phyloP scores from a whole-genome alignment of 2,113 vertebrate species.

The Ardeotis arabs region DNA sequence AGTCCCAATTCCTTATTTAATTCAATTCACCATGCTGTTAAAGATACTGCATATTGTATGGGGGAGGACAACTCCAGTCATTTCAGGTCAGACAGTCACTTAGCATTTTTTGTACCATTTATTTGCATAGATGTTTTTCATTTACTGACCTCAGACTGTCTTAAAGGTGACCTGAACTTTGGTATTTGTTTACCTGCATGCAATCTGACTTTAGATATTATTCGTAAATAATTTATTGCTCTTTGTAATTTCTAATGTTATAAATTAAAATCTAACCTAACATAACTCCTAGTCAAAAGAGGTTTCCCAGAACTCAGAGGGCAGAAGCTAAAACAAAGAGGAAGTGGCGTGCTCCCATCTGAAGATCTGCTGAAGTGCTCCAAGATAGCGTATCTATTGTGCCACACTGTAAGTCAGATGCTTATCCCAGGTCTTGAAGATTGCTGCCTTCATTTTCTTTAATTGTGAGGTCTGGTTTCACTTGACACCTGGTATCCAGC shows the following conservation, averaged over 20 bases:
- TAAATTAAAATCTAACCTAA: neutral
- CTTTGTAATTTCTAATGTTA: neutral
- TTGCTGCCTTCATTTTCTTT: neutral
- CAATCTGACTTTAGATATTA: neutral
- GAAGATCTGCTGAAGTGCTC: neutral
- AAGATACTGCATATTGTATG: neutral
- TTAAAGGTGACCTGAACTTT: neutral
- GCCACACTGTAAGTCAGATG: neutral
- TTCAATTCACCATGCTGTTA: neutral
- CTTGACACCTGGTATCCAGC: neutral
- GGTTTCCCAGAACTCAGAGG: neutral
- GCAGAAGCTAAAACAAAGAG: neutral
- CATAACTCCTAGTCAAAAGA: neutral
- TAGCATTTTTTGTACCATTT: neutral
- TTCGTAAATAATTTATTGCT: neutral
- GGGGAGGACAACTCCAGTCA: neutral
- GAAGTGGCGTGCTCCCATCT: neutral
- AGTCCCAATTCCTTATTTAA: neutral
- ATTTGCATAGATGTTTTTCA: neutral
- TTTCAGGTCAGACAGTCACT: neutral
- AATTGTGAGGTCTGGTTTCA: neutral
- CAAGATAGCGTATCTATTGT: neutral
- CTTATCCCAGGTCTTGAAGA: neutral
- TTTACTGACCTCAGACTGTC: neutral
- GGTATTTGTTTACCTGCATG: neutral